Base-by-base conservation (phyloP, 2,113 vertebrate species). In the Periophthalmodon schlosseri region DNA sequence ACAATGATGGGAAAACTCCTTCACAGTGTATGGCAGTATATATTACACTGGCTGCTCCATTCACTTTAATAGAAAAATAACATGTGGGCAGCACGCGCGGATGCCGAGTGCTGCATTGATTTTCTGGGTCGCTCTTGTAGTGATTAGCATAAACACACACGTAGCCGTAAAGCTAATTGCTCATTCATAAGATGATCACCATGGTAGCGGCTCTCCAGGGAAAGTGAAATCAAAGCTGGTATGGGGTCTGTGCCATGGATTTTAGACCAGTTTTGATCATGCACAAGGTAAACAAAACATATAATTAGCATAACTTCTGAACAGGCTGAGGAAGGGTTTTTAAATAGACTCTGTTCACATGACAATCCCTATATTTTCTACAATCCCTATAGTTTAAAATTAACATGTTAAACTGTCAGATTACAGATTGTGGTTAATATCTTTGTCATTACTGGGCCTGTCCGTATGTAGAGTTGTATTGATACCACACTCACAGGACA, bases 161-260 rank as follows among this genome's bases (percentile, higher is more conserved):
- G 67, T 21, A 82, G 69, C 74, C 70, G 68, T 60, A 77, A 61
- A 58, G 18, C 69, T 71, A 75, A 84, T 60, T 46, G 69, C 75
- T 85, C 84, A 80, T 88, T 89, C 82, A 87, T 78, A 77, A 82
- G 67, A 76, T 2, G 39, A 80, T 33, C 50, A 46, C 79, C 75
- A 64, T 73, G 20, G 75, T 76, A 79, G 88, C 78, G 0, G 36
- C 80, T 80, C 79, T 81, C 75, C 73, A 72, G 23, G 23, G 57
- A 85, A 50, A 39, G 0, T 63, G 70, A 72, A 61, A 47, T 80
- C 21, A 74, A 77, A 18, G 69, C 13, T 8, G 60, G 15, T 63
- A 63, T 63, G 20, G 34, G 3, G 7, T 39, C 18, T n/a, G 34
- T 18, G n/a, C 12, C 2, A 2, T 36, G 28, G 61, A 64, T 64